phyloP scores from a whole-genome alignment of 2,888 invertebrate genomes.

The Liopterus haemorrhoidalis region DNA sequence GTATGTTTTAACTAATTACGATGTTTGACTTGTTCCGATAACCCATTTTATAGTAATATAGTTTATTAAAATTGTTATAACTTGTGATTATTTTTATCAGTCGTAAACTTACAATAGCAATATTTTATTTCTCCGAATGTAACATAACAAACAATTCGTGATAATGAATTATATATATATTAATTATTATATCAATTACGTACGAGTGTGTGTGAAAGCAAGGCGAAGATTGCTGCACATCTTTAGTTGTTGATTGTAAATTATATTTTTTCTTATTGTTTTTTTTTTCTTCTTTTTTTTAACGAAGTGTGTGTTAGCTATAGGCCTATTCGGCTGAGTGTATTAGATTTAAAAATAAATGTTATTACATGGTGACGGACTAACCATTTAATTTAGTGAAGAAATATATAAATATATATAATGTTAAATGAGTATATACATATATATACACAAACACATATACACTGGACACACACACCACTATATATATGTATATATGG shows the following conservation, averaged over 20 bases:
- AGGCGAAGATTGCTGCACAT: conserved; percentile 18
- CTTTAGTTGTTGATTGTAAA: conserved; percentile 1
- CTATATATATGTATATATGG: conserved; percentile 20
- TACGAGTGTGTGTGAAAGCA: no score
- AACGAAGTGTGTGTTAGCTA: conserved; percentile 6
- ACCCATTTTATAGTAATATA: no score
- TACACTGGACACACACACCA: conserved; percentile 19
- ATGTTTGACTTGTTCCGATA: no score
- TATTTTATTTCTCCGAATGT: background rate
- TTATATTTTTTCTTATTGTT: conserved; percentile 1
- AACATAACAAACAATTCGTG: conserved; percentile 1
- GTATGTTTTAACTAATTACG: no score
- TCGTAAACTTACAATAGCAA: background rate
- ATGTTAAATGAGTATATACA: no score
- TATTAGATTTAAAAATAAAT: background rate
- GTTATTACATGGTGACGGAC: conserved; percentile 17
- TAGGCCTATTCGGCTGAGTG: background rate
- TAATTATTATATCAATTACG: conserved; percentile 5
- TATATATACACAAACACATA: no score
- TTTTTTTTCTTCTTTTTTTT: conserved; percentile 5
- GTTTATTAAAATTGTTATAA: no score
- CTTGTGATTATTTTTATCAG: no score
- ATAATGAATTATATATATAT: conserved; percentile 4
- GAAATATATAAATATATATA: conserved; percentile 17
- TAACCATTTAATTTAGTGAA: conserved; percentile 15